These are phyloP conservation scores for Hemicentrotus pulcherrimus DNA, from an alignment of 35 echinoderm and acorn worm species.

Conservation along the genomic window DNA sequence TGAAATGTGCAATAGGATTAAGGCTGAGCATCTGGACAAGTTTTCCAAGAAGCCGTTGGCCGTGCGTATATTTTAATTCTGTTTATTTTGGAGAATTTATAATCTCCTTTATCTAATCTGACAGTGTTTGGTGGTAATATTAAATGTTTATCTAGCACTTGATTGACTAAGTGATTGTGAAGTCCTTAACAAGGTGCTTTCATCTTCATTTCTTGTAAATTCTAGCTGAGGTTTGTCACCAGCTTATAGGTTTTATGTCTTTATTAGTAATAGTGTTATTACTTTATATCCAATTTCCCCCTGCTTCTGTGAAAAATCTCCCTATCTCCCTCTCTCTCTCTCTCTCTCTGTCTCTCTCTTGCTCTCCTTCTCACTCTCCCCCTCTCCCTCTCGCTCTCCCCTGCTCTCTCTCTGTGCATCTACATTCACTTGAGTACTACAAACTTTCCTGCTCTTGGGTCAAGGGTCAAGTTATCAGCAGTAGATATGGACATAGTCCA, in stretches of 20 bases:
- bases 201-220: not conserved
- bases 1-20: not conserved
- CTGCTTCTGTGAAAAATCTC: not conserved
- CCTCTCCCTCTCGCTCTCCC: not conserved
- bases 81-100: not conserved
- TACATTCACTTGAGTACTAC: no score
- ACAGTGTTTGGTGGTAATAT: not conserved
- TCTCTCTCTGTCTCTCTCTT: no score
- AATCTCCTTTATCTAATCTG: slow-evolving; percentile 27
- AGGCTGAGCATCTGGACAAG: not conserved
- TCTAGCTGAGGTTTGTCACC: not conserved
- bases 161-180: not conserved
- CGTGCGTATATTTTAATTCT: not conserved
- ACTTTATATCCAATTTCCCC: no score
- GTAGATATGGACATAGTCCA: no score
- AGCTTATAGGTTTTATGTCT: no score
- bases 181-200: not conserved
- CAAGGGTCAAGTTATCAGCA: no score
- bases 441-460: no score
- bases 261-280: no score
- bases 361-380: no score
- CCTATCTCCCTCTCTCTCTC: not conserved
- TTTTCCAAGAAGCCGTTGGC: not conserved
- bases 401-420: not conserved
- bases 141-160: not conserved